Evolutionary conservation across 2,113 vertebrate genomes (phyloP).

Genomic region (Catharus fuscescens): DNA sequence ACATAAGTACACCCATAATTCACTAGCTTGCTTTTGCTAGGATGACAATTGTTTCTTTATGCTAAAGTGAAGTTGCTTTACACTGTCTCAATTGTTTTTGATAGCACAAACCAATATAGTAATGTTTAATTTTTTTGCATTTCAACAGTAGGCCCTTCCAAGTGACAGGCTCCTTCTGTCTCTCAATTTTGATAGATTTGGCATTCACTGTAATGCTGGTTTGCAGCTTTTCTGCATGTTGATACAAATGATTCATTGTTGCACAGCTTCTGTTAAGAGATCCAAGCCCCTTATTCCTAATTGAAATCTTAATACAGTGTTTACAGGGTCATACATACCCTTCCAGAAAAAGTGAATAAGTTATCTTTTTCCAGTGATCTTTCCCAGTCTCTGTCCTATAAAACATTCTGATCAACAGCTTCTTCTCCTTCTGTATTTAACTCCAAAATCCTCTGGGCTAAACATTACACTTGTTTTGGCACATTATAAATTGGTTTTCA

Average conservation of each 20-base stretch:
- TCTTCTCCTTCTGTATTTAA: constrained; percentile 49
- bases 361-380: background rate
- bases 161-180: background rate
- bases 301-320: background rate
- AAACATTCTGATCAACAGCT: constrained; percentile 29
- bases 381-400: background rate
- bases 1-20: background rate
- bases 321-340: background rate
- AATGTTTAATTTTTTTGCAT: background rate
- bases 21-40: background rate
- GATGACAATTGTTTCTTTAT: background rate
- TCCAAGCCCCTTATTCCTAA: background rate
- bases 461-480: constrained; percentile 55
- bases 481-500: constrained; percentile 59
- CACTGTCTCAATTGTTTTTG: background rate
- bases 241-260: background rate
- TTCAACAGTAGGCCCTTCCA: background rate
- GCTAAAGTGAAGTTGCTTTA: background rate
- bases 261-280: background rate
- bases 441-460: constrained; percentile 28
- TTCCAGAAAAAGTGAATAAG: background rate
- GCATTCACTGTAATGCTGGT: background rate
- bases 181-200: background rate
- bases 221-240: background rate
- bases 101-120: background rate